Evolutionary conservation across 2,888 invertebrate species (phyloP).

Genomic region (Drosophila testacea): DNA sequence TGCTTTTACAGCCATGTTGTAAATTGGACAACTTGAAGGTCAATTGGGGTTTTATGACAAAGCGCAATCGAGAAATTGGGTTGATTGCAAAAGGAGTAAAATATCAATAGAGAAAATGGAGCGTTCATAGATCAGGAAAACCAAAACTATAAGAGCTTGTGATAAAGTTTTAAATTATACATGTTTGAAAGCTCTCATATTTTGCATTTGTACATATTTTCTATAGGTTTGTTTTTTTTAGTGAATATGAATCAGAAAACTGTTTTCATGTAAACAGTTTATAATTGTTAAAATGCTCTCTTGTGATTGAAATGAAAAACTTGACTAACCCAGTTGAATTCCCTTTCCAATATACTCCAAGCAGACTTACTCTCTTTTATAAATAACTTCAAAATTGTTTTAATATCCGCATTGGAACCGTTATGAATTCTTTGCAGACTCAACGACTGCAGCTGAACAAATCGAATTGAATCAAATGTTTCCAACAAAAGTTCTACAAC

Average conservation of each 20-base stretch:
- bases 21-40: constrained; percentile 67
- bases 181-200: too few relatives aligned
- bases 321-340: constrained; percentile 3
- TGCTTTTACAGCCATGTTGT: constrained; percentile 33
- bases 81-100: constrained; percentile 37
- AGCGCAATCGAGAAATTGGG: constrained; percentile 50
- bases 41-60: constrained; percentile 65
- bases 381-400: constrained; percentile 8
- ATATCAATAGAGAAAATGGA: constrained; percentile 32
- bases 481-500: constrained; percentile 47
- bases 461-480: constrained; percentile 15
- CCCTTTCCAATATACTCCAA: constrained; percentile 21
- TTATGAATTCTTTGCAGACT: constrained; percentile 34
- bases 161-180: too few relatives aligned
- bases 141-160: too few relatives aligned
- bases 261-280: too few relatives aligned
- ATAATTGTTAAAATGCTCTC: too few relatives aligned
- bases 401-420: constrained; percentile 48
- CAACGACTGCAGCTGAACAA: constrained; percentile 22
- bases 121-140: background rate
- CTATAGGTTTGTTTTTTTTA: too few relatives aligned
- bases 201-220: too few relatives aligned
- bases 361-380: constrained; percentile 64
- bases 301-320: too few relatives aligned
- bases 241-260: too few relatives aligned